These are phyloP conservation scores for Caenorhabditis japonica DNA, from an alignment of 2,888 invertebrate genomes.

Conservation along the genomic window DNA sequence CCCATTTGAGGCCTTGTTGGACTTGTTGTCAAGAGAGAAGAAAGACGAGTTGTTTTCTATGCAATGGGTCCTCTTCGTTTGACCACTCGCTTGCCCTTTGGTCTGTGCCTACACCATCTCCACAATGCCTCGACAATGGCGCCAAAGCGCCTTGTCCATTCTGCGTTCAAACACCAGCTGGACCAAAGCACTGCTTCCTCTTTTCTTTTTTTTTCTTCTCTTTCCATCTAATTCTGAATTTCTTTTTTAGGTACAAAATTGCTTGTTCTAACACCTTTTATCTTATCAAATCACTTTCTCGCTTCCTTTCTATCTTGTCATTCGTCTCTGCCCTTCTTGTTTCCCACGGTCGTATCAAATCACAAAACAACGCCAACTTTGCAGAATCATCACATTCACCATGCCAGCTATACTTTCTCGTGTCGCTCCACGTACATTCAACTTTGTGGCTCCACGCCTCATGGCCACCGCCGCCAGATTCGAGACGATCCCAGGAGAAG, in stretches of 20 bases:
- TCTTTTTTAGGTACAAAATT: too few species aligned
- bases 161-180: slow-evolving; percentile 29
- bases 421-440: slow-evolving; percentile 35
- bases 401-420: slow-evolving; percentile 51
- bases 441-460: slow-evolving; percentile 29
- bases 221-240: too few species aligned
- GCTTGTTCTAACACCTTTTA: slow-evolving; percentile 25
- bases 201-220: slow-evolving; percentile 8
- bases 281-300: slow-evolving; percentile 16
- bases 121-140: slow-evolving; percentile 12
- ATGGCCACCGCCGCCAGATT: slow-evolving; percentile 49
- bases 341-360: slow-evolving; percentile 22
- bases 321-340: too few species aligned
- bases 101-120: slow-evolving; percentile 9
- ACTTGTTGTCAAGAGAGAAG: slow-evolving; percentile 16
- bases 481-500: slow-evolving; percentile 35
- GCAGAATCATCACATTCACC: slow-evolving; percentile 5
- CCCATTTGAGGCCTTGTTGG: slow-evolving; percentile 14
- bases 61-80: slow-evolving; percentile 3
- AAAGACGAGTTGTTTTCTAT: slow-evolving; percentile 30
- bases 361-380: too few species aligned
- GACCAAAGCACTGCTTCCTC: slow-evolving; percentile 5
- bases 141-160: slow-evolving; percentile 22
- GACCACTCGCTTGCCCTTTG: too few species aligned
- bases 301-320: slow-evolving; percentile 5